Percentiles rank a stretch among this genome's conserved stretches.
Evolutionary conservation across 2,797 vertebrate species (phyloP).

Genomic region (Orientallactaga sibirica): DNA sequence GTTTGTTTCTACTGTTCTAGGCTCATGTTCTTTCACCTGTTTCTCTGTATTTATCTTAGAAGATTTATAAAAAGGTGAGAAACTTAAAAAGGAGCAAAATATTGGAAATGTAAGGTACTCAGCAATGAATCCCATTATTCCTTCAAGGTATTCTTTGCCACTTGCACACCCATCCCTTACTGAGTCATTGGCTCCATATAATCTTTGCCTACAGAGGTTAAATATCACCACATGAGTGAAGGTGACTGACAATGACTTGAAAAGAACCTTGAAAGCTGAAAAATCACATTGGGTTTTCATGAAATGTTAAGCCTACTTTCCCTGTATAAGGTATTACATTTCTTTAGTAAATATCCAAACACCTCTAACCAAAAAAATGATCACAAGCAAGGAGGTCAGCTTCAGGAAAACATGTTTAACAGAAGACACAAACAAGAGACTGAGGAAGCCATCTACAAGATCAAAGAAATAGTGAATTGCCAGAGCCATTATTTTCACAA

Average conservation of each 20-base stretch:
- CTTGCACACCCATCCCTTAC: neutral
- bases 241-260: neutral
- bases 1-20: neutral
- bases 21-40: neutral
- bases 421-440: neutral
- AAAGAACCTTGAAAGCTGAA: neutral
- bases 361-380: neutral
- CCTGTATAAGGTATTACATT: neutral
- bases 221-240: neutral
- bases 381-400: neutral
- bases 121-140: neutral
- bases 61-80: neutral
- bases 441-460: neutral
- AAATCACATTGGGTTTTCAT: neutral
- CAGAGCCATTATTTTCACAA: neutral
- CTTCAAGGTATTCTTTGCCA: neutral
- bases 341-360: slow-evolving; percentile 22
- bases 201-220: neutral
- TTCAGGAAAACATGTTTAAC: neutral
- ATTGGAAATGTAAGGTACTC: neutral
- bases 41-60: neutral
- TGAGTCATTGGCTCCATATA: neutral
- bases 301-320: slow-evolving; percentile 17
- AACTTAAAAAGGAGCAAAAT: slow-evolving; percentile 8
- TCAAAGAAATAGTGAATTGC: neutral